Conservation (phyloP, 1,140 invertebrate species). For the Pseudomyrmex pallidus region DNA sequence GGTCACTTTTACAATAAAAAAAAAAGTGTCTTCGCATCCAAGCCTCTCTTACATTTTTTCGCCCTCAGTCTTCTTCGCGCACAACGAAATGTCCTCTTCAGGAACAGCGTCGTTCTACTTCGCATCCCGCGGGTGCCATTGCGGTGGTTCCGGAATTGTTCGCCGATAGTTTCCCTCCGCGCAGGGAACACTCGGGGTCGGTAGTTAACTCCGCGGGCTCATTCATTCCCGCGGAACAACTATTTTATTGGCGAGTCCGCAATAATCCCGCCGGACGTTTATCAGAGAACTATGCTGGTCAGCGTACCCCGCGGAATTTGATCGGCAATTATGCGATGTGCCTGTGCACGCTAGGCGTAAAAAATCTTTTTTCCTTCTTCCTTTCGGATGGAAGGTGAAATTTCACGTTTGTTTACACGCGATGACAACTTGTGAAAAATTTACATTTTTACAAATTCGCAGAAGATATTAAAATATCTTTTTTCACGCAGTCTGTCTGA, state of each 20-base stretch:
- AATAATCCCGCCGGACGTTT: constrained; percentile 73
- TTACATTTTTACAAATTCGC: too few relatives aligned
- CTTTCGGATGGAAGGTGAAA: neutral
- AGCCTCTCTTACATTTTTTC: neutral
- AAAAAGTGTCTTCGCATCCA: neutral
- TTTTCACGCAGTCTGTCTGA: too few relatives aligned
- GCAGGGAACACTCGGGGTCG: constrained; percentile 65
- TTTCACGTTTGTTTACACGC: neutral
- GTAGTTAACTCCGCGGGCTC: constrained; percentile 74
- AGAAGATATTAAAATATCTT: too few relatives aligned
- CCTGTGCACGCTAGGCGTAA: neutral
- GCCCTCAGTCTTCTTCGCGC: neutral
- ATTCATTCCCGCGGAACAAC: constrained; percentile 73
- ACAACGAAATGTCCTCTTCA: constrained; percentile 50
- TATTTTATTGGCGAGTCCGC: constrained; percentile 75
- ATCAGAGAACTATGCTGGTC: constrained; percentile 70
- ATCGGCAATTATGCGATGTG: constrained; percentile 38
- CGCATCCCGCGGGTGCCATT: constrained; percentile 67
- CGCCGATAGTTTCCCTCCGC: constrained; percentile 74
- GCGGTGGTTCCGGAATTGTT: constrained; percentile 74
- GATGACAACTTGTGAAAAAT: too few relatives aligned
- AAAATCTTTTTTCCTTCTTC: neutral
- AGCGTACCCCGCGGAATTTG: constrained; percentile 35
- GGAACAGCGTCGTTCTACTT: constrained; percentile 54
- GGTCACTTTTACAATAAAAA: too few relatives aligned